Base-by-base conservation (phyloP, 2,888 invertebrate genomes). In the Chloroclysta siterata region DNA sequence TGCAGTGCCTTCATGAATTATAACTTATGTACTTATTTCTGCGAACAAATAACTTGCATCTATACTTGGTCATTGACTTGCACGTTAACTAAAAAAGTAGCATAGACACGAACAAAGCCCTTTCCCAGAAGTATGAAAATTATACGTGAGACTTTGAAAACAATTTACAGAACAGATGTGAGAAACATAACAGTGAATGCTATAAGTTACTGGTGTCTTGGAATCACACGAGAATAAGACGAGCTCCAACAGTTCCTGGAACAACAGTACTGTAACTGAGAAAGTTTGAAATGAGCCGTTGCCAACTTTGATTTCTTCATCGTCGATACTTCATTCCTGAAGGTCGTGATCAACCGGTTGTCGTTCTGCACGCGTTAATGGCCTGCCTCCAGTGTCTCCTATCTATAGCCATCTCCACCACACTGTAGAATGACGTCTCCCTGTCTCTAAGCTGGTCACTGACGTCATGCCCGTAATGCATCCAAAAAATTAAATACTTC, bases 91-190 rank as follows among this genome's bases (percentile, higher is more conserved):
- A 11, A 44, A 44, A 8, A 44, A 15, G 17, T 46, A 46, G 14
- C 6, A 15, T 14, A 14, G 15, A 15, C 14, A 17, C 11, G 17
- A 17, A 46, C 46, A 46, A 46, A 46, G 51, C 47, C n/a, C n/a
- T 50, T 46, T 59, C 58, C 22, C 52, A 52, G 36, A 36, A 41
- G 11, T 13, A 46, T 17, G 17, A 15, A 44, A 54, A 17, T 29
- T 29, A 58, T n/a, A 15, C 51, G 58, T 59, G 58, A 6, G 58
- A 59, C 42, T 59, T 42, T n/a, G 58, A 52, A 59, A 17, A 52
- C 41, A 41, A 48, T 50, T 36, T 22, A 29, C 11, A 42, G 50
- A 44, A 46, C 41, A 41, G 39, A 17, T 17, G 51, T 51, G 53
- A 44, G 53, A 55, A 55, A 55, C n/a, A n/a, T 33, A 52, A 33